Conservation (phyloP, 2,888 invertebrate species). For the Aspidiotus rigidus region DNA sequence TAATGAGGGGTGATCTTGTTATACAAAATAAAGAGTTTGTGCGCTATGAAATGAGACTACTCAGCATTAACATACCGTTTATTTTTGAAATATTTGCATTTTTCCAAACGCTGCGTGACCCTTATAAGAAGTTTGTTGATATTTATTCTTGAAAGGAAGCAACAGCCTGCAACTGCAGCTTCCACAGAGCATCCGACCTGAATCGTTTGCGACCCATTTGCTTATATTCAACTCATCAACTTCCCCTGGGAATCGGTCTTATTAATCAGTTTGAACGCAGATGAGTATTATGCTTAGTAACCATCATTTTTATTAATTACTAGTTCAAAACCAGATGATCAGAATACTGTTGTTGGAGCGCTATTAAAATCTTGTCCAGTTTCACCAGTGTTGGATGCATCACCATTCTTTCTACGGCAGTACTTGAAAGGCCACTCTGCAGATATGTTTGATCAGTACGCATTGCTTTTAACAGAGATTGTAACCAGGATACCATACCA, state of each 20-base stretch:
- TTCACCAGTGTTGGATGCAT: slow-evolving; percentile 83
- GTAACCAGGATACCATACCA: slow-evolving; percentile 78
- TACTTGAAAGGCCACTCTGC: slow-evolving; percentile 84
- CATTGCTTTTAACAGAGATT: slow-evolving; percentile 90
- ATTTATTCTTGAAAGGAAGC: no score
- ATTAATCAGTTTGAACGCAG: neutral
- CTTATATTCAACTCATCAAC: no score
- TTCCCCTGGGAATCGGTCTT: neutral
- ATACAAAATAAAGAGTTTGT: no score
- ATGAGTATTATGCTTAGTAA: neutral
- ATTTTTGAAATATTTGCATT: no score
- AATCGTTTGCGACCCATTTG: neutral
- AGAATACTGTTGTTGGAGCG: slow-evolving; percentile 48
- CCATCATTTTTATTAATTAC: slow-evolving; percentile 1
- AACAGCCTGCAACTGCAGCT: neutral
- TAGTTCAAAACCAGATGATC: slow-evolving; percentile 34
- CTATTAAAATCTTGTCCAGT: slow-evolving; percentile 73
- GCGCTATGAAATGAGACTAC: no score
- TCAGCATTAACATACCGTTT: slow-evolving; percentile 6
- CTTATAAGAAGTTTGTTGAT: no score
- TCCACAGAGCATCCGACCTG: neutral
- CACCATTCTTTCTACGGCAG: slow-evolving; percentile 85
- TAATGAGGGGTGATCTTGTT: no score
- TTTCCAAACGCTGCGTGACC: no score
- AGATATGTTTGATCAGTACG: slow-evolving; percentile 89